A percentile compares a stretch with the other conserved stretches of the same genome.
phyloP scores from a whole-genome alignment of 2,888 invertebrate genomes.

The Phorcus lineatus region DNA sequence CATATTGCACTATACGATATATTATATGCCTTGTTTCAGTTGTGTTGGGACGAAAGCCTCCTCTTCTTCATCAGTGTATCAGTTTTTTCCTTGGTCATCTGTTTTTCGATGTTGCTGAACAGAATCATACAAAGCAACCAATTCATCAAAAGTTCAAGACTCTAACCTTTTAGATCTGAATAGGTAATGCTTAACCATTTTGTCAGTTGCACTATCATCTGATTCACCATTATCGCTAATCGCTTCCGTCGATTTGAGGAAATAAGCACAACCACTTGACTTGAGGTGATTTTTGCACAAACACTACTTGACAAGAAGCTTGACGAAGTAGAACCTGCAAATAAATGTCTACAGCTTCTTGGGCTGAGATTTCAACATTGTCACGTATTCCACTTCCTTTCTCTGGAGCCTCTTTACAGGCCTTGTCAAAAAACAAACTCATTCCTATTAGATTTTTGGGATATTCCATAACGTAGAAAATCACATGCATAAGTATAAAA shows the following conservation, averaged over 20 bases:
- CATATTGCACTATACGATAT: neutral
- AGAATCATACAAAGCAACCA: neutral
- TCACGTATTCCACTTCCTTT: neutral
- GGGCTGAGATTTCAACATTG: neutral
- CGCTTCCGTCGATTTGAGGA: neutral
- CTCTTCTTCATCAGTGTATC: no score
- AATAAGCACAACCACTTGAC: neutral
- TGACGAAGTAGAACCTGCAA: neutral
- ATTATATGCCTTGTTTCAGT: neutral
- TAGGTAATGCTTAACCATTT: neutral
- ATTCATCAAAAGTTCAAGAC: neutral
- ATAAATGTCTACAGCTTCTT: neutral
- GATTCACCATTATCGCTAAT: neutral
- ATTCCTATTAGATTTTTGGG: neutral
- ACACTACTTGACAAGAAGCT: neutral
- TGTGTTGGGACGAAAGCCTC: neutral
- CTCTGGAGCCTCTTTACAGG: neutral
- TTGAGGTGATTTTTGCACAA: neutral
- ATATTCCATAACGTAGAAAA: neutral
- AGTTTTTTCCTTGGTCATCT: neutral
- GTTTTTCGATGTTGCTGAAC: neutral
- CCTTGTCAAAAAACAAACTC: neutral
- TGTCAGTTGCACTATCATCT: neutral
- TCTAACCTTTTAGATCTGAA: neutral
- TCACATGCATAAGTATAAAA: neutral